Base-by-base conservation (phyloP, 2,888 invertebrate species). In the Ommatoiulus sabulosus region DNA sequence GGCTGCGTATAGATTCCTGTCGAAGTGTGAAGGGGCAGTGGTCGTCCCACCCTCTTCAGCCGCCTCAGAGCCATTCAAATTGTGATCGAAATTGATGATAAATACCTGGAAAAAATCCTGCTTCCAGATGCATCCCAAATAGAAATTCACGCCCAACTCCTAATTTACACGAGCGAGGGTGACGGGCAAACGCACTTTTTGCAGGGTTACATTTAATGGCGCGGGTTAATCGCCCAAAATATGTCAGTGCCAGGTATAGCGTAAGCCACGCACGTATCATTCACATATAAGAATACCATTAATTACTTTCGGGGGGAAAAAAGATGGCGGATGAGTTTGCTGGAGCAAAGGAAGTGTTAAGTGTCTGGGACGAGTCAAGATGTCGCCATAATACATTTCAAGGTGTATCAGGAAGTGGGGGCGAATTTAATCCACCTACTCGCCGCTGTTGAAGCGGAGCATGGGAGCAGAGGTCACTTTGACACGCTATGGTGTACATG, bases 11-110 rank as follows among this genome's bases (percentile, higher is more conserved):
- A 80, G 35, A 80, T 80, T 80, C 80, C 4, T 80, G 80, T 80
- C 80, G 80, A 80, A 80, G 80, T 80, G 80, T 80, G 80, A 80
- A 80, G 80, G 80, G 80, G 80, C 80, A 80, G 80, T 80, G 80
- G 80, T 80, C 35, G 24, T 63, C 80, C 80, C 80, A 80, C 80
- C 80, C 80, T 80, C 80, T 80, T 80, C 80, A 35, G 80, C 80
- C 10, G 80, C 80, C 80, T 80, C 80, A 80, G 24, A 80, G 80
- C 35, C 35, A 35, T 80, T 80, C 35, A 80, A 80, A 12, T 80
- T 80, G 63, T 8, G 80, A 80, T 80, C 80, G 12, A 80, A 80
- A 80, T 80, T 10, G 15, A 12, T 80, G 80, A 80, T 80, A 80
- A 80, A 80, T 80, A 7, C 6, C 8, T 4, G 80, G 4, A 35